Base-by-base conservation (phyloP, 2,113 vertebrate genomes). In the Pelobates fuscus region DNA sequence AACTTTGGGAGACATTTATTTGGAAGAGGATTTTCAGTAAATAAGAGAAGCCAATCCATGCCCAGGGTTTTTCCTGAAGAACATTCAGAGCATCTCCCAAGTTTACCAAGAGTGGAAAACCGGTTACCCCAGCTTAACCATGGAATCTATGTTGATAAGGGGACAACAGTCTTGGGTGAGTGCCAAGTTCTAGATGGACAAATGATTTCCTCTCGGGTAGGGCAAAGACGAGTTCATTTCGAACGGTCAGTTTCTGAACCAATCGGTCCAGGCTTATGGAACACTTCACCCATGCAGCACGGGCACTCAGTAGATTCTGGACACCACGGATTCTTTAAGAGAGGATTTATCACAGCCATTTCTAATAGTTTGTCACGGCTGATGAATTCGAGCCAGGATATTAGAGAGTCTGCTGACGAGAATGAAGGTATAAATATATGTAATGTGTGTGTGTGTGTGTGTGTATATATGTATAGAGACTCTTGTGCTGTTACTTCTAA, bases 201-300 rank as follows among this genome's bases (percentile, higher is more conserved):
- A 0, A 21, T 26, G 2, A 44, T 59, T 37, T 67, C 59, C 2
- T 1, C 54, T 0, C 69, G 61, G 70, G 30, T 3, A 0, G 17
- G 20, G 57, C 67, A 77, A 0, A 60, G 71, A 0, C 84, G 80
- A 21, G 82, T 79, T 69, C 87, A 88, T 2, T 92, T 93, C 81
- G 78, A 1, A 11, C 86, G 91, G 29, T 93, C 91, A 1, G 6
- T 89, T 58, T 92, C 91, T 0, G 91, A 91, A 59, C 91, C 91
- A 5, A 26, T 18, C 0, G 49, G 55, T 61, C 26, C 64, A 61
- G 27, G 84, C 0, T 64, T 2, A 0, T 0, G 24, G 20, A 79
- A 64, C 6, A 61, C 78, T 76, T 75, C 72, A 0, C 58, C 60
- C 69, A 81, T 80, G 7, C 81, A 54, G 0, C 69, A 85, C 0